Base-by-base conservation (phyloP, 2,888 invertebrate species). In the Diaphora mendica region DNA sequence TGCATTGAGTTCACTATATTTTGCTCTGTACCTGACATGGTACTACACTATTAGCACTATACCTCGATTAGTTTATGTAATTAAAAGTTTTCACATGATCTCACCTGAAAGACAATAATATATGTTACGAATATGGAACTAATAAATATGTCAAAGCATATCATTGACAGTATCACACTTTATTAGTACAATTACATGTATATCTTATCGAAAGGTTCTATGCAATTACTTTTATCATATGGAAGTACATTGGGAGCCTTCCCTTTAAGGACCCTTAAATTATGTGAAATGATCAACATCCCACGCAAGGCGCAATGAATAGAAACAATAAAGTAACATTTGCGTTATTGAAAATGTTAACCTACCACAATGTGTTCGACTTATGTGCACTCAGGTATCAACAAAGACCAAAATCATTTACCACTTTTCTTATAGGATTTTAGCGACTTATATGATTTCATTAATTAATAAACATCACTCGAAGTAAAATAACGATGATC, bases 21-120 rank as follows among this genome's bases (percentile, higher is more conserved):
- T 85, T 94, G 95, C 94, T 95, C 95, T 84, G 94, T 93, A 94
- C 95, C 94, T 91, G 95, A 95, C 95, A 95, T 95, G 94, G 92
- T 95, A 95, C 94, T 91, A 90, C 89, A 86, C 88, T 83, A 82
- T 83, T 83, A 76, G 79, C 85, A 88, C 88, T 88, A 78, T 86
- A 85, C 81, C 77, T 81, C 86, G 88, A 91, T 85, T 87, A 87
- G 84, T 84, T 88, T 89, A 84, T 85, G 84, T 84, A 78, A 74
- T 77, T 76, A 86, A 88, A 89, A 85, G 79, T 86, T 81, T 86
- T 90, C 88, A 89, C 94, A 94, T 94, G 89, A 85, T 93, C 88
- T 89, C 81, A 87, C 89, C 94, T 93, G 92, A 82, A 94, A 92
- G 75, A 30, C 17, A 59, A 59, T 11, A 59, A 17, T 62, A 30